These are phyloP conservation scores for Amiota mariae DNA, from an alignment of 2,888 invertebrate genomes.

Conservation along the genomic window DNA sequence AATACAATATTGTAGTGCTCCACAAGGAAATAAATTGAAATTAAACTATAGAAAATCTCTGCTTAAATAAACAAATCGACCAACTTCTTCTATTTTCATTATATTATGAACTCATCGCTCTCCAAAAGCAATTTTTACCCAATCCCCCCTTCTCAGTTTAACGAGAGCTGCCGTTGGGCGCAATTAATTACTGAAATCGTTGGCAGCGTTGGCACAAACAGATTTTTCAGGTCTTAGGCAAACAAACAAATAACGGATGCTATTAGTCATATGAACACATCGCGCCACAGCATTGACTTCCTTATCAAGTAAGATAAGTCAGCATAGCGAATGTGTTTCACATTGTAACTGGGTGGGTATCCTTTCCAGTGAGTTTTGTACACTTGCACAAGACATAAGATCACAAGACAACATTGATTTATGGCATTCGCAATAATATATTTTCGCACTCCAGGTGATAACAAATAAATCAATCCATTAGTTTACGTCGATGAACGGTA, in stretches of 20 bases:
- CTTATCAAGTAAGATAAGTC: slow-evolving; percentile 34
- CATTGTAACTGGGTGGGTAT: slow-evolving; percentile 42
- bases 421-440: slow-evolving; percentile 68
- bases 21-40: slow-evolving; percentile 9
- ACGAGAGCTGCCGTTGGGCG: slow-evolving; percentile 61
- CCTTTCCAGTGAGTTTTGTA: slow-evolving; percentile 34
- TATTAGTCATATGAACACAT: slow-evolving; percentile 27
- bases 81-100: slow-evolving; percentile 51
- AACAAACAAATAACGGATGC: not conserved
- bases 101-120: not conserved
- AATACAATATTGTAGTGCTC: not conserved
- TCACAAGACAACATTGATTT: slow-evolving; percentile 56
- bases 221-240: not conserved
- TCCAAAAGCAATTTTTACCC: not conserved
- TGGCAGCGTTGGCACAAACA: not conserved
- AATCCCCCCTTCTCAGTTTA: not conserved
- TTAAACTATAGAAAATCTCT: slow-evolving; percentile 43
- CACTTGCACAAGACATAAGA: slow-evolving; percentile 3
- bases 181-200: slow-evolving; percentile 64
- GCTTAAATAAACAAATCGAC: slow-evolving; percentile 57
- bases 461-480: slow-evolving; percentile 72
- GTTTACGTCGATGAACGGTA: slow-evolving; percentile 63
- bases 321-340: slow-evolving; percentile 61
- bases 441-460: slow-evolving; percentile 72
- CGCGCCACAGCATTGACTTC: not conserved